Conservation (phyloP, 1,140 invertebrate species). For the Drosophila orosa region DNA sequence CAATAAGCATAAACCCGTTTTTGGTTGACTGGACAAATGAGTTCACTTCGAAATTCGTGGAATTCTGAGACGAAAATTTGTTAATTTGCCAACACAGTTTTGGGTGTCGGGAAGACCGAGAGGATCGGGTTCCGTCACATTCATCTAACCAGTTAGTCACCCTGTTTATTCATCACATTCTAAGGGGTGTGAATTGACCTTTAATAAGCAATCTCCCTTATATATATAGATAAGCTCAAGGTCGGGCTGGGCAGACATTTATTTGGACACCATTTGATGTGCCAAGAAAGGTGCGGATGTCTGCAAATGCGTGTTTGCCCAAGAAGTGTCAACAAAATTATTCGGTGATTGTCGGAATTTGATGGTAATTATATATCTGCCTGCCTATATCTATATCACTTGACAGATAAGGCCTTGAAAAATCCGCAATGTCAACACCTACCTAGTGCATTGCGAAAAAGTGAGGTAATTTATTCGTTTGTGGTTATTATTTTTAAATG, state of each 20-base stretch:
- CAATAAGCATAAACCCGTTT: conserved; percentile 64
- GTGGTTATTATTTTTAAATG: conserved; percentile 12
- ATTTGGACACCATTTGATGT: conserved; percentile 37
- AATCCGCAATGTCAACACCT: conserved; percentile 1
- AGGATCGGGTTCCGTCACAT: conserved; percentile 3
- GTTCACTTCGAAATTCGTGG: conserved; percentile 61
- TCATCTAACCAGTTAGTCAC: conserved; percentile 13
- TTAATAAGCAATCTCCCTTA: conserved; percentile 2
- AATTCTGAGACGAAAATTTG: conserved; percentile 59
- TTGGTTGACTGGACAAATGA: conserved; percentile 44
- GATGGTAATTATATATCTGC: conserved; percentile 4
- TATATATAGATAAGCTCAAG: conserved; percentile 5
- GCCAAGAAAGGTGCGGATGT: conserved; percentile 45
- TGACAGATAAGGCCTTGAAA: conserved; percentile 28
- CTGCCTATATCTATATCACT: conserved; percentile 25
- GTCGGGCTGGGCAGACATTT: conserved; percentile 15
- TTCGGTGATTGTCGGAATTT: conserved; percentile 32
- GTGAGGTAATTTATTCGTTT: conserved; percentile 25
- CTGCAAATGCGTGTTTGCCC: conserved; percentile 22
- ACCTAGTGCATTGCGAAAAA: conserved; percentile 22
- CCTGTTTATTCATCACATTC: neutral
- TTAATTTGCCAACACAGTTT: conserved; percentile 41
- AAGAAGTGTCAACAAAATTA: conserved; percentile 41
- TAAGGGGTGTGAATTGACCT: conserved; percentile 5
- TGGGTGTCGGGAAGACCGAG: conserved; percentile 3